Conservation (phyloP, 2,797 vertebrate species). For the Loris lydekkerianus region DNA sequence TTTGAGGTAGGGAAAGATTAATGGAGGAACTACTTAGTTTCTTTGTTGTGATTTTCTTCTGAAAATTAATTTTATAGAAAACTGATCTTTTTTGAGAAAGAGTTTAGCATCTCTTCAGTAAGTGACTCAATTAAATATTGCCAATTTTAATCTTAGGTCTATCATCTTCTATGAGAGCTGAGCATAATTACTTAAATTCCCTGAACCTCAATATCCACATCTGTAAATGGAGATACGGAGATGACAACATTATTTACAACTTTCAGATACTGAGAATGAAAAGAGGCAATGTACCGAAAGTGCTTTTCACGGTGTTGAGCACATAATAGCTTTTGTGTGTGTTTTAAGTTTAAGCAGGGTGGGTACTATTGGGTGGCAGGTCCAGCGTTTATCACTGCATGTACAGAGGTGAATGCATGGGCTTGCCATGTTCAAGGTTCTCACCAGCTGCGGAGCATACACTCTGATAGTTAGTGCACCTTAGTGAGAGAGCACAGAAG, state of each 20-base stretch:
- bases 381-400: background rate
- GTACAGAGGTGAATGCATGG: no score
- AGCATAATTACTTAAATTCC: background rate
- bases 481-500: background rate
- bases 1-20: background rate
- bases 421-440: background rate
- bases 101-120: background rate
- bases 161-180: background rate
- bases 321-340: background rate
- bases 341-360: background rate
- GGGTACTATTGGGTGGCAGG: background rate
- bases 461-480: background rate
- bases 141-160: background rate
- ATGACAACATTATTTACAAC: background rate
- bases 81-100: background rate
- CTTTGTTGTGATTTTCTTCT: conserved; percentile 3
- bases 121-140: background rate
- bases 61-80: conserved; percentile 5
- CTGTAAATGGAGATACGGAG: background rate
- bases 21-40: background rate
- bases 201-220: background rate
- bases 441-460: background rate
- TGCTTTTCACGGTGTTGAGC: background rate
- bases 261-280: background rate
- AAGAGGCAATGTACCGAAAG: background rate